Evolutionary conservation across 2,888 invertebrate species (phyloP).

Genomic region (Cyclophora albipunctata): DNA sequence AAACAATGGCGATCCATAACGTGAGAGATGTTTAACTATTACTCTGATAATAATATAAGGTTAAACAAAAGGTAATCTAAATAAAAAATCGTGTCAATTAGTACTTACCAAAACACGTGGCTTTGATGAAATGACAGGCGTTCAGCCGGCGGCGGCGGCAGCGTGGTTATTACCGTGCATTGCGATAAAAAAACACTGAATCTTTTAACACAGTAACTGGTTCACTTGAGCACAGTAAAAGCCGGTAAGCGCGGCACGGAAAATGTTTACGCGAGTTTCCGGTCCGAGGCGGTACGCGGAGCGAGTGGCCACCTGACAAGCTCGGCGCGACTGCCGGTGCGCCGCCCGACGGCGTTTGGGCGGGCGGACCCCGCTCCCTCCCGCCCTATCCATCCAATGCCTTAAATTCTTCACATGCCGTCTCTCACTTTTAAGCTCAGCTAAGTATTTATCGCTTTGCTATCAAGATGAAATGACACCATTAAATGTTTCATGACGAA

Average conservation of each 20-base stretch:
- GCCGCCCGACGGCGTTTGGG: slow-evolving; percentile 36
- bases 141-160: slow-evolving; percentile 52
- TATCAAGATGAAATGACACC: slow-evolving; percentile 17
- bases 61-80: too few relatives aligned
- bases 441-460: slow-evolving; percentile 36
- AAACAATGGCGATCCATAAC: too few relatives aligned
- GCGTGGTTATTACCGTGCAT: slow-evolving; percentile 51
- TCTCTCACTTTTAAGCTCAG: slow-evolving; percentile 40
- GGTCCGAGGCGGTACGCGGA: slow-evolving; percentile 9
- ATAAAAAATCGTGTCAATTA: not conserved
- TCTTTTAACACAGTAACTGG: slow-evolving; percentile 20
- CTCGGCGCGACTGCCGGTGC: slow-evolving; percentile 17
- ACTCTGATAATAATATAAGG: too few relatives aligned
- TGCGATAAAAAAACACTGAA: slow-evolving; percentile 20
- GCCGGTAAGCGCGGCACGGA: slow-evolving; percentile 18
- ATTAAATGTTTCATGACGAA: slow-evolving; percentile 28
- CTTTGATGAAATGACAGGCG: slow-evolving; percentile 29
- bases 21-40: too few relatives aligned
- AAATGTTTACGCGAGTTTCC: slow-evolving; percentile 32
- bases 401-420: slow-evolving; percentile 46
- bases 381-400: slow-evolving; percentile 44
- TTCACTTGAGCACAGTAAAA: slow-evolving; percentile 4
- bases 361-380: slow-evolving; percentile 53
- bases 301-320: slow-evolving; percentile 25
- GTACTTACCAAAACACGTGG: slow-evolving; percentile 55